Evolutionary conservation across 35 echinoderm and acorn worm species (phyloP).

Genomic region (Heliocidaris tuberculata): DNA sequence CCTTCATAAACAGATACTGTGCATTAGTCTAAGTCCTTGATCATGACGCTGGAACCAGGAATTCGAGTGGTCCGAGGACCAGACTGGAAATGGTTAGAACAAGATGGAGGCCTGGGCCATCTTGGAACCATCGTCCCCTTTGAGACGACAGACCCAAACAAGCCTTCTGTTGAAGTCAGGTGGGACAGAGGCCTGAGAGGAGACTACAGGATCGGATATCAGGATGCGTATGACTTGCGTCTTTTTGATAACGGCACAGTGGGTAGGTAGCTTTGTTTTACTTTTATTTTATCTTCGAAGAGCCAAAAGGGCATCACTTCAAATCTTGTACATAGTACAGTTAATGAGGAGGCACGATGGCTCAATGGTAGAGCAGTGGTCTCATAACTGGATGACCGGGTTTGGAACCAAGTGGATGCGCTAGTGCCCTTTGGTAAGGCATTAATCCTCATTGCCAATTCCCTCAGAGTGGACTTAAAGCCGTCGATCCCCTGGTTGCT

Average conservation of each 20-base stretch:
- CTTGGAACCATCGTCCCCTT: slow-evolving; percentile 62
- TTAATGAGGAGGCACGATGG: no score
- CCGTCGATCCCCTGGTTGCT: no score
- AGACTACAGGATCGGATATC: slow-evolving; percentile 63
- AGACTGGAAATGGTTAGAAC: slow-evolving; percentile 77
- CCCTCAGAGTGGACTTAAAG: no score
- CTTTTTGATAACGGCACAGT: slow-evolving; percentile 73
- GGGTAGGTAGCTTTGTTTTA: slow-evolving; percentile 45
- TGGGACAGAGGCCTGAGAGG: slow-evolving; percentile 67
- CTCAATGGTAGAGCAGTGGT: no score
- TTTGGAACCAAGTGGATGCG: no score
- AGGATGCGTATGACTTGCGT: slow-evolving; percentile 55
- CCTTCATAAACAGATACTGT: no score
- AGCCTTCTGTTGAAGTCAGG: slow-evolving; percentile 25
- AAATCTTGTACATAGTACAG: not conserved
- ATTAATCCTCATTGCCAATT: no score
- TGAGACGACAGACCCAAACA: not conserved
- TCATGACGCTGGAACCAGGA: slow-evolving; percentile 38
- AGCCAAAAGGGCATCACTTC: no score
- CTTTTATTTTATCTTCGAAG: not conserved
- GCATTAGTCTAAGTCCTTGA: not conserved
- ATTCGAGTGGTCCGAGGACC: slow-evolving; percentile 70
- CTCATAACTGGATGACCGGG: no score
- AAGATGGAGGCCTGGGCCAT: slow-evolving; percentile 66
- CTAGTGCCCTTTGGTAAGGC: no score